phyloP scores from a whole-genome alignment of 2,888 invertebrate species.

The Habroteleia sp. region DNA sequence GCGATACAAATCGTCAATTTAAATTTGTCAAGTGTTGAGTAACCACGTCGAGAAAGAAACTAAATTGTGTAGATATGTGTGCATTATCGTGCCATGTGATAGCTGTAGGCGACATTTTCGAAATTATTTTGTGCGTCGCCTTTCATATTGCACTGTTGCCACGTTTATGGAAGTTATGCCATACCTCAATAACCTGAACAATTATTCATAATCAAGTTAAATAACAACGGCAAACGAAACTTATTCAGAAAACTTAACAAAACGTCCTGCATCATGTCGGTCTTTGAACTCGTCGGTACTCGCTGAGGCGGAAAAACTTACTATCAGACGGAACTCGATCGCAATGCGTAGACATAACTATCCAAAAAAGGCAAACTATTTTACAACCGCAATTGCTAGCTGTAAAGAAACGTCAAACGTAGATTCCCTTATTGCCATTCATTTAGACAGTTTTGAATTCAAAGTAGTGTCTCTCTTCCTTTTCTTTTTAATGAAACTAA shows the following conservation, averaged over 20 bases:
- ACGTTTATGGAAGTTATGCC: constrained; percentile 3
- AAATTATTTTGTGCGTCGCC: constrained; percentile 46
- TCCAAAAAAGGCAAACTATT: constrained; percentile 22
- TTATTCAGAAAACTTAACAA: constrained; percentile 9
- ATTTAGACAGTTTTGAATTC: too few relatives aligned
- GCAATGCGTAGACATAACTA: constrained; percentile 35
- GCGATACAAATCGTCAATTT: constrained; percentile 25
- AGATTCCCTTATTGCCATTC: too few relatives aligned
- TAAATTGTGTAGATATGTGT: constrained; percentile 14
- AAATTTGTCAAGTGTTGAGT: constrained; percentile 28
- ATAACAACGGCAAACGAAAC: background rate
- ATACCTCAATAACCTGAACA: background rate
- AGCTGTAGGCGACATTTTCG: constrained; percentile 42
- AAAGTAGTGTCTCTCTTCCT: too few relatives aligned
- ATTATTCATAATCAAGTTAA: background rate
- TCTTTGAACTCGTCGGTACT: constrained; percentile 54
- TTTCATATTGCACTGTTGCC: constrained; percentile 23
- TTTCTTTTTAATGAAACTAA: too few relatives aligned
- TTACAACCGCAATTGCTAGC: constrained; percentile 42
- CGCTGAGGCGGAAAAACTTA: constrained; percentile 57
- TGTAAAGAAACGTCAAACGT: too few relatives aligned
- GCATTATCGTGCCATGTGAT: constrained; percentile 19
- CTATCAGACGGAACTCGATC: constrained; percentile 53
- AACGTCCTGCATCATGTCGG: constrained; percentile 29
- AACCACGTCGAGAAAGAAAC: constrained; percentile 16